Percentiles rank a stretch among this genome's conserved stretches.
Evolutionary conservation across 1,140 invertebrate species (phyloP).

Genomic region (Achatina immaculata): DNA sequence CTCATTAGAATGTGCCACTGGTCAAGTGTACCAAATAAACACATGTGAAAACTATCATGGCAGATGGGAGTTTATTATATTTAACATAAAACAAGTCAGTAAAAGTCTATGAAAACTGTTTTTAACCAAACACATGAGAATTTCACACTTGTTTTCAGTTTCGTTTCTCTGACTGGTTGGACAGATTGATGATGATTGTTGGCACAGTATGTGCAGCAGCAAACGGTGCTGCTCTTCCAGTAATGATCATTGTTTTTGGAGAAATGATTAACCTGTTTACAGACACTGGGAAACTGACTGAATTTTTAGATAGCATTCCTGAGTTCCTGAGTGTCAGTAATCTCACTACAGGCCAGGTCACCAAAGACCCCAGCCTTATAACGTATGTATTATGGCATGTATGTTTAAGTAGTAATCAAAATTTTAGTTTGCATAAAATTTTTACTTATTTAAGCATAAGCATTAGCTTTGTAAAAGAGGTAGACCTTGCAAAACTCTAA

Average conservation of each 20-base stretch:
- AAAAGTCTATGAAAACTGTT: not conserved
- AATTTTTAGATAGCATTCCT: slow-evolving; percentile 39
- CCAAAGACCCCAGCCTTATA: slow-evolving; percentile 43
- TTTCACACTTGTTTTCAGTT: slow-evolving; percentile 69
- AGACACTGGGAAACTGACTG: slow-evolving; percentile 34
- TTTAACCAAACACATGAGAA: no score
- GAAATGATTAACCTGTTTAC: slow-evolving; percentile 68
- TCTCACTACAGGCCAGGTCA: slow-evolving; percentile 11
- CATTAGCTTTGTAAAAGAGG: no score
- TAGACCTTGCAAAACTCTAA: no score
- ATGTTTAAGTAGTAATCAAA: not conserved
- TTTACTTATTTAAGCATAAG: no score
- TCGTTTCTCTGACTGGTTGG: slow-evolving; percentile 60
- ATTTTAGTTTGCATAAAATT: no score
- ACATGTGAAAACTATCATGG: no score
- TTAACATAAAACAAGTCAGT: not conserved
- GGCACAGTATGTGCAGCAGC: slow-evolving; percentile 56
- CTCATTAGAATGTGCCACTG: no score
- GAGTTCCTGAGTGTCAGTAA: slow-evolving; percentile 25
- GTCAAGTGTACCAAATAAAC: no score
- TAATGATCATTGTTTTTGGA: slow-evolving; percentile 70
- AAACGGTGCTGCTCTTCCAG: slow-evolving; percentile 64
- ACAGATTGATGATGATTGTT: slow-evolving; percentile 64
- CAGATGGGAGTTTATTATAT: no score
- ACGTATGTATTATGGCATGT: slow-evolving; percentile 42